These are phyloP conservation scores for Phymastichus coffea DNA, from an alignment of 1,140 invertebrate species.

Conservation along the genomic window DNA sequence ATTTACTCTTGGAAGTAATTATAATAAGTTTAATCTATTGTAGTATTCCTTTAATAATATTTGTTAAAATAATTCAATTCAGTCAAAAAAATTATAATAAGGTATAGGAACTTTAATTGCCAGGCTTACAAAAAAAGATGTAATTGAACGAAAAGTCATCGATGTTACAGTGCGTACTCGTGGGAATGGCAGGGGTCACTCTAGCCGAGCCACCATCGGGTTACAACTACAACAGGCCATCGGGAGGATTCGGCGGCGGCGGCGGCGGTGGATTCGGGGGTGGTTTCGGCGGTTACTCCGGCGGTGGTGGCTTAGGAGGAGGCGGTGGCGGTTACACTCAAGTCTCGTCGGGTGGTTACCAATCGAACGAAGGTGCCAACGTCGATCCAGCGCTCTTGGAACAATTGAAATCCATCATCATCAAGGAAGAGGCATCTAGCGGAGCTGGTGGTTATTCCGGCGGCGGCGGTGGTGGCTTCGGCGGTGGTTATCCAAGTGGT, in stretches of 20 bases:
- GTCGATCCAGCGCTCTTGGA: conserved; percentile 76
- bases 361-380: conserved; percentile 74
- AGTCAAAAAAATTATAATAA: no score
- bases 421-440: conserved; percentile 67
- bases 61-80: no score
- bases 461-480: conserved; percentile 48
- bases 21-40: no score
- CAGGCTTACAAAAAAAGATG: no score
- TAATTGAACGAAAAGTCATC: no score
- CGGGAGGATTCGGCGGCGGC: conserved; percentile 48
- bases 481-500: not conserved
- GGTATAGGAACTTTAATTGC: no score
- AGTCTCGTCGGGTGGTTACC: conserved; percentile 72
- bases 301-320: conserved; percentile 52
- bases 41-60: no score
- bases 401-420: conserved; percentile 77
- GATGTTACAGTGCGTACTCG: conserved; percentile 67
- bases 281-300: conserved; percentile 46
- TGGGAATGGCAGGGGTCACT: conserved; percentile 62
- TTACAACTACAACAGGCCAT: conserved; percentile 65
- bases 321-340: conserved; percentile 72
- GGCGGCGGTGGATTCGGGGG: conserved; percentile 56
- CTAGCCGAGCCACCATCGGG: conserved; percentile 64
- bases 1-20: no score
- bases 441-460: conserved; percentile 51